Evolutionary conservation across 1,140 invertebrate genomes (phyloP), one percentile per base, ranked within the genome.

Genomic region (Periplaneta americana): DNA sequence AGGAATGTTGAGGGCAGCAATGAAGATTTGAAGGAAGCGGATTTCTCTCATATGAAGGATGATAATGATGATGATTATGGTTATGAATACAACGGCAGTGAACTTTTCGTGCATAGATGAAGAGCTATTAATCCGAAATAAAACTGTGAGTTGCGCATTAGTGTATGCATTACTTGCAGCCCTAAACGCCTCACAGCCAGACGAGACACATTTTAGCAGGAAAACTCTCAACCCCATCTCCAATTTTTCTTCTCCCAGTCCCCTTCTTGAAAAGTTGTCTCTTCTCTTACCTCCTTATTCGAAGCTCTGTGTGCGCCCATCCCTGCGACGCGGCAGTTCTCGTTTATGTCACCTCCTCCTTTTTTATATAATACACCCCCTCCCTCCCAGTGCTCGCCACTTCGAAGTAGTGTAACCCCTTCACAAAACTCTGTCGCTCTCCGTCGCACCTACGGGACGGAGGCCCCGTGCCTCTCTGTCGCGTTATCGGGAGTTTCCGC

Each of bases 401-500:
- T 28, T 66, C 48, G 48, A 66, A 66, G 48, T 66, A 66, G 48
- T 66, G 48, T 66, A 66, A 66, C n/a, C 48, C 48, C 11, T 66
- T 66, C 48, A 1, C 28, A n/a, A 22, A 22, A 66, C 22, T 66
- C 48, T 5, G 6, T 66, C 48, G 22, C 22, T 8, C 48, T 66
- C 48, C 10, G n/a, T 66, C 28, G 48, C 48, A 28, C 48, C 9
- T n/a, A 28, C 5, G 13, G 48, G 28, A 22, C 28, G 6, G 10
- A 6, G 35, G 1, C 28, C 28, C 22, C 34, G 35, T n/a, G 35
- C 8, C 17, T 2, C 34, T 57, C 35, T 35, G 80, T 36, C 32
- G 37, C 35, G 80, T 80, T 80, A 80, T 80, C 80, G 74, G 34
- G 31, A 75, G 80, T 80, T 80, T 80, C 80, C 74, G 80, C 48